phyloP scores from a whole-genome alignment of 2,888 invertebrate genomes.

The Phyllotreta cruciferae region DNA sequence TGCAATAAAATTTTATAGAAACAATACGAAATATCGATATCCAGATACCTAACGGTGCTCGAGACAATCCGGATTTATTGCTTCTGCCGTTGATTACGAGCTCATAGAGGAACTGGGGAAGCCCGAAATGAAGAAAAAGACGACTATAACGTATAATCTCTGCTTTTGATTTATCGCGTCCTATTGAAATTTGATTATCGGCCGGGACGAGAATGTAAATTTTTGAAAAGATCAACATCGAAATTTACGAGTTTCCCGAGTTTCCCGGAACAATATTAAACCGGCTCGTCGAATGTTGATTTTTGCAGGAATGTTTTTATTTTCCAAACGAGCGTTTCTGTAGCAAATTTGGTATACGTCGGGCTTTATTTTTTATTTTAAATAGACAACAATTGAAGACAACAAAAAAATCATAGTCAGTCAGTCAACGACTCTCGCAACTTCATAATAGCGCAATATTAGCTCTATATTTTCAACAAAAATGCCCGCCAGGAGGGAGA shows the following conservation, averaged over 20 bases:
- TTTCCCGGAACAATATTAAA: not conserved
- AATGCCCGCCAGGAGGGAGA: too few species aligned
- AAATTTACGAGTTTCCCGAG: not conserved
- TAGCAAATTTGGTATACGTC: too few species aligned
- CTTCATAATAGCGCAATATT: too few species aligned
- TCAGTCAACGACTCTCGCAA: too few species aligned
- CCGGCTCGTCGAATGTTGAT: not conserved
- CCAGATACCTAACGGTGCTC: not conserved
- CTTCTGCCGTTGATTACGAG: slow-evolving; percentile 31
- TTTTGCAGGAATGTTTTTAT: too few species aligned
- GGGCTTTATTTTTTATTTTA: too few species aligned
- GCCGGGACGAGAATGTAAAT: slow-evolving; percentile 29
- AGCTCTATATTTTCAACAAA: too few species aligned
- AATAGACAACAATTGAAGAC: too few species aligned
- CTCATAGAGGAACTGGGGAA: slow-evolving; percentile 29
- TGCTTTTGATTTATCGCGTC: slow-evolving; percentile 33
- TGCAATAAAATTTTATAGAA: too few species aligned
- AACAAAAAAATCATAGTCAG: too few species aligned
- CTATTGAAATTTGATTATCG: slow-evolving; percentile 34
- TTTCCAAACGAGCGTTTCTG: too few species aligned
- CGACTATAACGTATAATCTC: slow-evolving; percentile 30
- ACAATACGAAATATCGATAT: not conserved
- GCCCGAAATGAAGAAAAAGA: slow-evolving; percentile 35
- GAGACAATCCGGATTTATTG: not conserved
- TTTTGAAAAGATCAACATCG: slow-evolving; percentile 10